These are phyloP conservation scores for Montipora capitata DNA, from an alignment of 92 coral and sea anemone genomes.

Conservation along the genomic window DNA sequence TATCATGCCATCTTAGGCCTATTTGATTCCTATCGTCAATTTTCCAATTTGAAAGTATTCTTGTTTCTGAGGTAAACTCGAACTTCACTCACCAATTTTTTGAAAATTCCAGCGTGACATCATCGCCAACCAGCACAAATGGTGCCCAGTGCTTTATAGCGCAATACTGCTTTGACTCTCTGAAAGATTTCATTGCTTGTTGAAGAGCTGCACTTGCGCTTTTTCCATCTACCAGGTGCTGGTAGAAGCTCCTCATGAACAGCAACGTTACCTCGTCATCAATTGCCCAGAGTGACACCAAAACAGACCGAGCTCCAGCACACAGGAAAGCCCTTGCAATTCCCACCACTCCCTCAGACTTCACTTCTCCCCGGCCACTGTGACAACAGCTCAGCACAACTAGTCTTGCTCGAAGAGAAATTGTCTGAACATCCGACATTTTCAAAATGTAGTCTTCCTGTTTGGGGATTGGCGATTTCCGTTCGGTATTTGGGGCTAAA, in stretches of 20 bases:
- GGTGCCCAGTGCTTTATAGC: too few species aligned
- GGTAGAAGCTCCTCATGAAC: slow-evolving; percentile 14
- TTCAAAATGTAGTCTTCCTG: neutral
- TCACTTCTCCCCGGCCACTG: neutral
- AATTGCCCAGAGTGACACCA: slow-evolving; percentile 14
- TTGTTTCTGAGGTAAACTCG: too few species aligned
- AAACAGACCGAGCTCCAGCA: neutral
- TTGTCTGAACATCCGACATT: slow-evolving; percentile 5
- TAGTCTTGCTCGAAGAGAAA: neutral
- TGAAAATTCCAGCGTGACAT: too few species aligned
- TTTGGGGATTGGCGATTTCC: neutral
- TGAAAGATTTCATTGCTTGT: neutral
- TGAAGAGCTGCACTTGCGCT: slow-evolving; percentile 5
- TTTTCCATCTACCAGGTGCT: neutral
- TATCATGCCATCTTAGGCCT: too few species aligned
- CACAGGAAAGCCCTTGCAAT: neutral
- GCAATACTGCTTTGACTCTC: too few species aligned
- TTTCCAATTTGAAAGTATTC: too few species aligned
- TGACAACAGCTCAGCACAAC: slow-evolving; percentile 13
- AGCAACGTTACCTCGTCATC: neutral
- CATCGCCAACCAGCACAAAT: too few species aligned
- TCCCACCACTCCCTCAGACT: slow-evolving; percentile 14
- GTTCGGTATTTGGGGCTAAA: neutral
- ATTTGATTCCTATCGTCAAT: too few species aligned
- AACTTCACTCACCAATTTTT: too few species aligned